Evolutionary conservation across 2,797 vertebrate genomes (phyloP), one percentile per base, ranked within the genome.

Genomic region (Borostomias antarcticus): DNA sequence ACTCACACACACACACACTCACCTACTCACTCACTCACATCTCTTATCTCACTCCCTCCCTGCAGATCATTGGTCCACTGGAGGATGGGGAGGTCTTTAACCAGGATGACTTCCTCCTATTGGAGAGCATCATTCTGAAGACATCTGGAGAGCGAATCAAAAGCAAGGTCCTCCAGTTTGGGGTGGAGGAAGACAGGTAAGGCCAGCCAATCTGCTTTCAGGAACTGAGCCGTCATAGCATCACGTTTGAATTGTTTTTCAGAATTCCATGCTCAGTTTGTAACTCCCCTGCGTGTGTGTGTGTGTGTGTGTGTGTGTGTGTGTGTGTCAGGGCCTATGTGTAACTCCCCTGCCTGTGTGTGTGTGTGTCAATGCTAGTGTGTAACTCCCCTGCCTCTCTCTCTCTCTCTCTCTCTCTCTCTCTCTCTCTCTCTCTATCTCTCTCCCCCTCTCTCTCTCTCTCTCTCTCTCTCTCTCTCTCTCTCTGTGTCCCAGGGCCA

Each of bases 101-200:
- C 83, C 98, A 99, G 79, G 96, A 99, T 1, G 98, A 99, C 88
- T 99, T 98, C 81, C 93, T 98, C 71, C 94, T 99, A 21, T 76
- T 99, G 74, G 98, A 99, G 87, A 99, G 93, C 82, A 95, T 99
- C 79, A 95, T 98, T 73, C 73, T 97, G 10, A 98, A 97, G 86
- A 99, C 97, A 0, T 99, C 96, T 0, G 98, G 95, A 53, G 96
- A 98, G 85, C 94, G 94, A 83, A 98, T 99, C 79, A 98, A 96
- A 88, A 93, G 87, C 81, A 97, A 97, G 80, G 91, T 99, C 66
- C 90, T 95, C 37, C 90, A 95, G 70, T 92, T 98, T 68, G 94
- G 89, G n/a, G 90, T 95, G 0, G 95, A 97, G 76, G 98, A 97
- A 81, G 96, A 98, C 87, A 91, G 94, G 97, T 98, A 86, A 83